These are phyloP conservation scores for Mechanitis messenoides DNA, from an alignment of 2,888 invertebrate species.

Conservation along the genomic window DNA sequence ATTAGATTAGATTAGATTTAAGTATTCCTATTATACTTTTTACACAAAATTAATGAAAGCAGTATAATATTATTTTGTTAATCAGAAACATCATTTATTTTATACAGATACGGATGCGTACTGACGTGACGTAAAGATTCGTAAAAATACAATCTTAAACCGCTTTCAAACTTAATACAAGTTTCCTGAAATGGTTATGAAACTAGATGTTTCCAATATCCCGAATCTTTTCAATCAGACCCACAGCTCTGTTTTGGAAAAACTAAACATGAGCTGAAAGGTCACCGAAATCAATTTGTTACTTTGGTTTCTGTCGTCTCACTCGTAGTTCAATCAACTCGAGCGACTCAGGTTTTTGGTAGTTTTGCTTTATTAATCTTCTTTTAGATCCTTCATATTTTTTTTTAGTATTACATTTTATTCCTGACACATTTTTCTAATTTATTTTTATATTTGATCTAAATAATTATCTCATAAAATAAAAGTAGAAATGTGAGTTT, in stretches of 20 bases:
- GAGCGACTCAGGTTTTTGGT: slow-evolving; percentile 10
- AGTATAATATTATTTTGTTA: too few species aligned
- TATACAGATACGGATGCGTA: too few species aligned
- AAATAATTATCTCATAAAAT: too few species aligned
- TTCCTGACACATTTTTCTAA: background rate
- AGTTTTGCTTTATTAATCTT: slow-evolving; percentile 3
- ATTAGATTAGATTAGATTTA: too few species aligned
- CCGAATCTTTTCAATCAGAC: slow-evolving; percentile 15
- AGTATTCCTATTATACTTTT: too few species aligned
- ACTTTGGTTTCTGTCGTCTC: slow-evolving; percentile 8
- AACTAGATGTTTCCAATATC: slow-evolving; percentile 11
- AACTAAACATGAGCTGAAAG: slow-evolving; percentile 8
- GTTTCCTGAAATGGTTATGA: slow-evolving; percentile 2
- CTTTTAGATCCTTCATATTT: background rate
- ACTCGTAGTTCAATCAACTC: slow-evolving; percentile 11
- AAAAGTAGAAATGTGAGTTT: too few species aligned
- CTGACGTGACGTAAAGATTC: background rate
- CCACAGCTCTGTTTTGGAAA: slow-evolving; percentile 10
- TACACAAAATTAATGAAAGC: too few species aligned
- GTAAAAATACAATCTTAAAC: background rate
- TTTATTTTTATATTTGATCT: too few species aligned
- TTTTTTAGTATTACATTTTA: too few species aligned
- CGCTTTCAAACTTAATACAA: background rate
- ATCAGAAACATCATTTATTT: too few species aligned
- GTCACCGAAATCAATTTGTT: slow-evolving; percentile 15